phyloP scores from a whole-genome alignment of 2,888 invertebrate genomes.

The Nomada flava region DNA sequence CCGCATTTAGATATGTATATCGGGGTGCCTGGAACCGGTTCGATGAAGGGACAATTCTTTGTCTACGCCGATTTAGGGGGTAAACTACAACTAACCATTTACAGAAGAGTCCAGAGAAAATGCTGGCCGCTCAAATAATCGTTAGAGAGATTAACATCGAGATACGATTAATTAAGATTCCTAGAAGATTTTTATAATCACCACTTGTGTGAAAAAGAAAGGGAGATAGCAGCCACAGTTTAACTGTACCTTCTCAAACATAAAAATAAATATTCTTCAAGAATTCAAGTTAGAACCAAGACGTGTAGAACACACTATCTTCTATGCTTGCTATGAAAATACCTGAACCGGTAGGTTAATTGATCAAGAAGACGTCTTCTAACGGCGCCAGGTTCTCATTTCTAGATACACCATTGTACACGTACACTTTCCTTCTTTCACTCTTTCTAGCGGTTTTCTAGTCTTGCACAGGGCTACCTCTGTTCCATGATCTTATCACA shows the following conservation, averaged over 20 bases:
- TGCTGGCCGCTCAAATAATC: background rate
- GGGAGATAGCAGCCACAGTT: background rate
- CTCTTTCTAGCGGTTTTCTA: constrained; percentile 31
- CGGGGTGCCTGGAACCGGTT: constrained; percentile 62
- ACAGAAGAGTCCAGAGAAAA: background rate
- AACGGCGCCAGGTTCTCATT: constrained; percentile 74
- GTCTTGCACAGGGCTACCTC: constrained; percentile 17
- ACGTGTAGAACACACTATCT: constrained; percentile 31
- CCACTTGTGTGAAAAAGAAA: background rate
- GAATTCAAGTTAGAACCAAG: background rate
- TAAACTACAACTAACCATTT: constrained; percentile 39
- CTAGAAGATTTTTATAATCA: background rate
- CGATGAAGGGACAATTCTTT: constrained; percentile 48
- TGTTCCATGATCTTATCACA: constrained; percentile 34
- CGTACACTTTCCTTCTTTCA: constrained; percentile 2
- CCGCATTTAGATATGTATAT: constrained; percentile 47
- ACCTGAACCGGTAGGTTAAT: constrained; percentile 76
- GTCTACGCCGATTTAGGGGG: constrained; percentile 63
- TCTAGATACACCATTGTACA: constrained; percentile 44
- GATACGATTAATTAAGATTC: background rate
- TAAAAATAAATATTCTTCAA: background rate
- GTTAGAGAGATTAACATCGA: background rate
- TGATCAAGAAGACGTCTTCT: constrained; percentile 71
- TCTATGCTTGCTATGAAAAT: constrained; percentile 58
- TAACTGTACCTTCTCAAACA: background rate